Evolutionary conservation across 2,888 invertebrate species (phyloP), one percentile per base, ranked within the genome.

Genomic region (Euplagia quadripunctaria): DNA sequence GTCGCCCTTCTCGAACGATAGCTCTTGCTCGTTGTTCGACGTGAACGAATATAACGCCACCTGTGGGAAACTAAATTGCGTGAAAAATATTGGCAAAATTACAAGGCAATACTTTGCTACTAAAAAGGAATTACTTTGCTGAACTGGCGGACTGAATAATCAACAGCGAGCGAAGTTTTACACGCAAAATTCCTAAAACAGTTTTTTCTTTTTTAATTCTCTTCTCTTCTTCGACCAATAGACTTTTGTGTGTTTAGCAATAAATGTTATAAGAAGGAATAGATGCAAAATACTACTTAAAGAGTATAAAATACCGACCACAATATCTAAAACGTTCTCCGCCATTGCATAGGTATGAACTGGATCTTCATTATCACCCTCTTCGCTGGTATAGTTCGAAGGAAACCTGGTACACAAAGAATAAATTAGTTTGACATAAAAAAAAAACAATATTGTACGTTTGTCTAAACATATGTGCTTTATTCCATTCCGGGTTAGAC

Each of bases 1-100:
- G 95, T 99, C 99, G 70, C 99, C 99, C 91, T 99, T 99, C 92
- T 99, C 99, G 93, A 99, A 99, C 82, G 98, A 98, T 84, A 99
- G 95, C 96, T 99, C 99, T 92, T 99, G 99, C 92, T 98, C 98
- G 93, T 98, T 99, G 94, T 98, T 98, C 43, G 99, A 98, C 80
- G 98, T 98, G 93, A 99, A 99, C 82, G 98, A 98, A 94, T 99
- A 99, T 72, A 99, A 96, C 49, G 99, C 99, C 82, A 99, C 97
- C 97, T 97, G 89, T 6, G 77, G 77, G 0, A 70, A 14, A 12
- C 63, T 4, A 1, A 31, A 31, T 31, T 31, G 31, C 31, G 31
- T 31, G 31, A 31, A 31, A 1, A 31, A 31, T 31, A 31, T 31
- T 31, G 31, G 31, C 31, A 31, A 31, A 31, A 31, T 31, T 31